Evolutionary conservation across 2,888 invertebrate species (phyloP), one percentile per base, ranked within the genome.

Genomic region (Trachelus troglodyta): DNA sequence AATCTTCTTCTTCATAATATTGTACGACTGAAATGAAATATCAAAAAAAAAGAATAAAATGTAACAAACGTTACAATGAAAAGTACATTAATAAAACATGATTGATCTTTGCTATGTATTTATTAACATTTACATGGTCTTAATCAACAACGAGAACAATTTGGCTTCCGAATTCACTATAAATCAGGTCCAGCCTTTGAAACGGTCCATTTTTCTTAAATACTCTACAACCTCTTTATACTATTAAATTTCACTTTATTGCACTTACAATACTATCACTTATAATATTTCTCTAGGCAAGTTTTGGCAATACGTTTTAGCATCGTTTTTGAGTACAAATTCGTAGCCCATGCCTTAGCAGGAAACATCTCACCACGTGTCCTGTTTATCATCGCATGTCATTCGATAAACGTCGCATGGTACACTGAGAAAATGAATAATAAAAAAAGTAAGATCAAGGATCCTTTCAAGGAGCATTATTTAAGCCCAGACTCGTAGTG

Each of bases 401-500:
- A 23, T 56, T 2, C 56, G 56, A 56, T 56, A 23, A 23, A 56
- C 56, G 23, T 56, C 56, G 23, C 23, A 9, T 23, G 56, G 56
- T 56, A 56, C 23, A 56, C 6, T 56, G 23, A 23, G 56, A 56
- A 56, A 23, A 56, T 23, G 56, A 56, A 23, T 56, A 56, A 56
- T 56, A 56, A 56, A 23, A 40, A 56, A 56, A 56, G 56, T 23
- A 23, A 56, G 23, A 9, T 56, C 56, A 56, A 23, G 56, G 9
- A 56, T 56, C 56, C 23, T 56, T 56, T 56, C 2, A 23, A 56
- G 23, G 23, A 56, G 56, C 56, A 56, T 23, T 0, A 56, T 56
- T 82, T 87, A 91, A 86, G 91, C 91, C 91, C 91, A 91, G 74
- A 98, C 97, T 91, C 97, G 94, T 82, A 98, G 93, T 73, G 98